Percentiles rank a stretch among this genome's conserved stretches.
Evolutionary conservation across 2,113 vertebrate species (phyloP).

Genomic region (Suricata suricatta): DNA sequence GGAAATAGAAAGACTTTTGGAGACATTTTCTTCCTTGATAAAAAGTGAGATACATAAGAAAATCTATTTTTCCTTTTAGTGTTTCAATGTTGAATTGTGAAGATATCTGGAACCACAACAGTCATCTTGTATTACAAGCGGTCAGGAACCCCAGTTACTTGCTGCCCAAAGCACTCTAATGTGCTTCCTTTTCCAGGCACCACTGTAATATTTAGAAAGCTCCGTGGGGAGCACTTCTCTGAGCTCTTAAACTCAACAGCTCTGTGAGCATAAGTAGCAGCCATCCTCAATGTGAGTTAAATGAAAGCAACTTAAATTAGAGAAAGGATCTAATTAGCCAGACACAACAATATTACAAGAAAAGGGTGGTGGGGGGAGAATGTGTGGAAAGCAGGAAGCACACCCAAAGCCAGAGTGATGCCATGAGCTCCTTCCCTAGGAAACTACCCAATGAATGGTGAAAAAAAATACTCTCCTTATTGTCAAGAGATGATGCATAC

Average conservation of each 20-base stretch:
- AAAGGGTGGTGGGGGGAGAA: constrained; percentile 12
- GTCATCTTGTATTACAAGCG: not conserved
- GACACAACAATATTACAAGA: not conserved
- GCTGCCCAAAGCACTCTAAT: not conserved
- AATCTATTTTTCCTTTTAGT: not conserved
- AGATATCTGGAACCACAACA: not conserved
- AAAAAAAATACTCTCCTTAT: not conserved
- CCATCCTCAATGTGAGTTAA: not conserved
- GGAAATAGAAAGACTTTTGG: not conserved
- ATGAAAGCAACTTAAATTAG: constrained; percentile 50
- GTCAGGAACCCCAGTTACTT: not conserved
- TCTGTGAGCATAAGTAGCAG: not conserved
- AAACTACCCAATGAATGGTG: not conserved
- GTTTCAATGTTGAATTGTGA: not conserved
- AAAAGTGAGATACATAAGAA: not conserved
- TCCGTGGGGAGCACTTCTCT: not conserved
- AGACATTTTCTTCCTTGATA: not conserved
- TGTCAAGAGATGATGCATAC: constrained; percentile 6
- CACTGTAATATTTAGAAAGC: not conserved
- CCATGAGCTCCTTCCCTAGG: not conserved
- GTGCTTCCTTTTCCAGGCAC: not conserved
- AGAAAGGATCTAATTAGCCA: constrained; percentile 47
- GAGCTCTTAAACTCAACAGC: not conserved
- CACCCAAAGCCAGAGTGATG: not conserved
- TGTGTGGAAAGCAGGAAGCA: not conserved